Conservation (phyloP, 2,797 vertebrate genomes). For the Clangula hyemalis region DNA sequence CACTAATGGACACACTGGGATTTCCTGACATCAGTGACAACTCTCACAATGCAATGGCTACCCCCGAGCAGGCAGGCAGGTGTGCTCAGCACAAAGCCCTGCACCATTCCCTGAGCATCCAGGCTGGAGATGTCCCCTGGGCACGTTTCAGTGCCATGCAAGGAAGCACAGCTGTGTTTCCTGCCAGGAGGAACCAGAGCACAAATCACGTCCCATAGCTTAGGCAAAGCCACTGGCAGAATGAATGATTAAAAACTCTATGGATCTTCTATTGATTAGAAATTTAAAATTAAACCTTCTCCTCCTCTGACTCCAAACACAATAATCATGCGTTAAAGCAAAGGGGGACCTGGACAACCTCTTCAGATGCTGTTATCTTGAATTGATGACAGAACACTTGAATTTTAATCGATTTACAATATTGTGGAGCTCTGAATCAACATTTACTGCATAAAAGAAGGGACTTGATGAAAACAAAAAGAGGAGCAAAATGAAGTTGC, state of each 20-base stretch:
- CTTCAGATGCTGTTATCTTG: neutral
- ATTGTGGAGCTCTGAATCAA: neutral
- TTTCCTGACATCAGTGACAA: neutral
- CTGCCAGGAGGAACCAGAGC: neutral
- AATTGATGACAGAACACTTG: neutral
- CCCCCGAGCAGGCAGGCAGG: neutral
- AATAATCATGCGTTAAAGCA: neutral
- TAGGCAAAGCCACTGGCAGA: neutral
- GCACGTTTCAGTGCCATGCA: neutral
- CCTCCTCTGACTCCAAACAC: neutral
- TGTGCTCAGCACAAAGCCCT: accelerated
- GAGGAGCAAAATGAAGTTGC: neutral
- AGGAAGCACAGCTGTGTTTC: neutral
- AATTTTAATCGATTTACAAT: neutral
- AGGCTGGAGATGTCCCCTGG: accelerated
- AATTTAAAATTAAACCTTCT: neutral
- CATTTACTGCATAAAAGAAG: neutral
- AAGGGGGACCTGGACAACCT: neutral
- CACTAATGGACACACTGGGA: neutral
- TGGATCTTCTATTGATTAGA: neutral
- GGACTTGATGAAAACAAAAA: neutral
- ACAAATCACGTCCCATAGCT: neutral
- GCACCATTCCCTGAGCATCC: neutral
- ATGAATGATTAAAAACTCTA: neutral
- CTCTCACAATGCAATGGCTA: neutral